These are phyloP conservation scores for Aphelocoma californica DNA, from an alignment of 2,797 vertebrate genomes.

Conservation along the genomic window DNA sequence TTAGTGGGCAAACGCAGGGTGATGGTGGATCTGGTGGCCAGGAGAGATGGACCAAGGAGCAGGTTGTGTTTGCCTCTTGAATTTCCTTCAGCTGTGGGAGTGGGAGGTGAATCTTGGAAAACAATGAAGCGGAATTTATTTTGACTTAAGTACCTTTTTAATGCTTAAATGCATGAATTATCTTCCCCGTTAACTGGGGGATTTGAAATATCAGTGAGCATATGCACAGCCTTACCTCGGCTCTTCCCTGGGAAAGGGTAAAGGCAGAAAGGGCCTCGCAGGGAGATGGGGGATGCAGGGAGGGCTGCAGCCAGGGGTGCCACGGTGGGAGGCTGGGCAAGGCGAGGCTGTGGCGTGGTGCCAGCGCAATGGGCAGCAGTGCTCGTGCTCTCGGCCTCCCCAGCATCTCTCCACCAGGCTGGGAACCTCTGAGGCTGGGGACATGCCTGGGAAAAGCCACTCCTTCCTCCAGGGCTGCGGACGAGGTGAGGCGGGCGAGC, in stretches of 20 bases:
- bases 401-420: background rate
- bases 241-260: constrained; percentile 42
- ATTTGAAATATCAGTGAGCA: constrained; percentile 80
- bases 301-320: background rate
- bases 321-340: background rate
- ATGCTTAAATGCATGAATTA: constrained; percentile 77
- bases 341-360: fast-evolving
- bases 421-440: background rate
- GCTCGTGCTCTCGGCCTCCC: background rate
- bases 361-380: fast-evolving
- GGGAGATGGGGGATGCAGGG: background rate
- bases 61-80: background rate
- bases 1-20: background rate
- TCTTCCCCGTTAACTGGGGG: constrained; percentile 70
- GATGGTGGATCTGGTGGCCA: background rate
- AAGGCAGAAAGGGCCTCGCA: constrained; percentile 6
- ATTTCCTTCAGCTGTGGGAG: constrained; percentile 8
- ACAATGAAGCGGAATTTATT: constrained; percentile 63
- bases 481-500: background rate
- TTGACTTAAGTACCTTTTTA: constrained; percentile 70
- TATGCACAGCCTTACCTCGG: constrained; percentile 54
- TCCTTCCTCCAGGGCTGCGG: background rate
- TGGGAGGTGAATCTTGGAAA: constrained; percentile 10
- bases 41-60: background rate
- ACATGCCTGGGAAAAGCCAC: background rate